Evolutionary conservation across 2,797 vertebrate genomes (phyloP), one percentile per base, ranked within the genome.

Genomic region (Pristis pectinata): DNA sequence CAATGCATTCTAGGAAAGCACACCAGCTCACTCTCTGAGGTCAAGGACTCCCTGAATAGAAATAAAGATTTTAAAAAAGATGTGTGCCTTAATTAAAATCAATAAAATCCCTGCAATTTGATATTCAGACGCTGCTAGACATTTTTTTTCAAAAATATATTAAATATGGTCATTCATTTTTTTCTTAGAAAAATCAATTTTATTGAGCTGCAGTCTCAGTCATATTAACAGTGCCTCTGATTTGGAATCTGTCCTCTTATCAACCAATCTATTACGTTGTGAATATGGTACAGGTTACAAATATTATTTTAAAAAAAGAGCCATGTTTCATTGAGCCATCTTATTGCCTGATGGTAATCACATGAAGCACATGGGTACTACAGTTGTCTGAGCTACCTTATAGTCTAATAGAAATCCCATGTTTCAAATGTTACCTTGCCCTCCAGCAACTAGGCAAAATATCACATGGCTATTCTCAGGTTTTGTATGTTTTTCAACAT

Each of bases 71-170:
- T 44, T 49, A 44, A 72, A 72, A 27, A 93, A 64, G 37, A 37
- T 17, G 24, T 30, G 11, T 30, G 67, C 10, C 67, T 93, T 49
- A 72, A 93, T 93, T 93, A 72, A 93, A 93, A 74, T 93, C 91
- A 72, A 93, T 93, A 72, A 34, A 49, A 49, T 41, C 13, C 70
- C 37, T 44, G 13, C 89, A 93, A 49, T 44, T 30, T 93, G 41
- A 93, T 72, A 72, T 49, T 41, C 91, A 49, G 24, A 93, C 22
- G 11, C 37, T 44, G 89, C 64, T 70, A n/a, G 37, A 44, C 41
- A 72, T 10, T 72, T 93, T 10, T 17, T 87, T 49, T 0, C 27
- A 41, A 67, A 70, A 70, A 93, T 67, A 76, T 9, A 91, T 67
- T 64, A 30, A 93, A 44, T 70, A 70, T 61, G 9, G 64, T 93